Conservation (phyloP, 2,888 invertebrate genomes). For the Augiades crinisus region DNA sequence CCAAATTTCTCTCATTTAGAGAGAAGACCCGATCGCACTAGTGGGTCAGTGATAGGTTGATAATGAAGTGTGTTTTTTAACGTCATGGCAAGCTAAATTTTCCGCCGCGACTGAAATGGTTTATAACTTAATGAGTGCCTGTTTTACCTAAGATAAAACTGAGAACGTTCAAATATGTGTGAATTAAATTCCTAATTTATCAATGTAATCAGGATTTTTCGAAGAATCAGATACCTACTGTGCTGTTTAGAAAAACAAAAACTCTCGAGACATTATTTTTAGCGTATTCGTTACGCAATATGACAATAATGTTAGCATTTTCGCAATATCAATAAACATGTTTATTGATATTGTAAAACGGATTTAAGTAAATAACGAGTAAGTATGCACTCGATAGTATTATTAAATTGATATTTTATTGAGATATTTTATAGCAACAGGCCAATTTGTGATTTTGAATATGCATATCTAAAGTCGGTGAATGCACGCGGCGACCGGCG, state of each 20-base stretch:
- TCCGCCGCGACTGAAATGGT: slow-evolving; percentile 29
- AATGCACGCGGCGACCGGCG: slow-evolving; percentile 54
- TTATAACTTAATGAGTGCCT: neutral
- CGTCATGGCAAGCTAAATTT: slow-evolving; percentile 34
- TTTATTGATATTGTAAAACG: neutral
- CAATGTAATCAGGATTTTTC: neutral
- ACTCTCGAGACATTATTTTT: neutral
- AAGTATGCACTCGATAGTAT: neutral
- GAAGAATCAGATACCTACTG: too few species aligned
- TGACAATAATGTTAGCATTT: neutral
- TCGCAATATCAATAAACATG: neutral
- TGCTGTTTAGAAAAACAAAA: too few species aligned
- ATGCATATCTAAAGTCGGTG: slow-evolving; percentile 52
- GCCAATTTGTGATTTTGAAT: slow-evolving; percentile 28
- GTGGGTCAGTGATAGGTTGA: too few species aligned
- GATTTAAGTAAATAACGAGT: neutral
- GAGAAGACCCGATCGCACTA: too few species aligned
- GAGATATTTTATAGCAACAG: slow-evolving; percentile 5
- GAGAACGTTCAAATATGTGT: neutral
- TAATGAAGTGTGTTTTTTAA: too few species aligned
- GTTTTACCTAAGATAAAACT: neutral
- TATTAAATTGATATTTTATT: slow-evolving; percentile 10
- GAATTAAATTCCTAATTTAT: neutral
- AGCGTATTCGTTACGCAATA: neutral
- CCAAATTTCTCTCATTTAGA: too few species aligned